phyloP scores from a whole-genome alignment of 2,113 vertebrate species.

The Nothoprocta pentlandii region DNA sequence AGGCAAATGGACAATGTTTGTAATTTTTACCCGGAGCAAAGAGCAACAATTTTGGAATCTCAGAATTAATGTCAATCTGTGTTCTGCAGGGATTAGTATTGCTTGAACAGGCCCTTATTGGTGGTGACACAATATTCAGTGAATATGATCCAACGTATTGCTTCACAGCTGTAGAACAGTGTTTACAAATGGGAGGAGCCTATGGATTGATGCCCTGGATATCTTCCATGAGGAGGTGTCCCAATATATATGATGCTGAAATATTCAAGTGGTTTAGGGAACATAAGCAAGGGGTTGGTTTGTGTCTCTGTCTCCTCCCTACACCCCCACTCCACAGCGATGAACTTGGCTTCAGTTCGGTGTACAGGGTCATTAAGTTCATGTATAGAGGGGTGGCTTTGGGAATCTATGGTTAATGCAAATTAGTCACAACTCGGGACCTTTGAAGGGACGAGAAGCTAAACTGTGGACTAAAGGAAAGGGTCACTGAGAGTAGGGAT shows the following conservation, averaged over 20 bases:
- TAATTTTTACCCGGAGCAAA: not conserved
- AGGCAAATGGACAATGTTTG: accelerated
- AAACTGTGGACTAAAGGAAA: not conserved
- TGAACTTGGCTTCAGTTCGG: not conserved
- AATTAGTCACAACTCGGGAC: not conserved
- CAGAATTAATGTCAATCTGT: not conserved
- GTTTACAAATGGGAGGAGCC: not conserved
- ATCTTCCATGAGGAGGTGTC: accelerated
- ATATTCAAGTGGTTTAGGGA: not conserved
- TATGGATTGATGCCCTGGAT: not conserved
- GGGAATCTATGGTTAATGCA: conserved; percentile 27
- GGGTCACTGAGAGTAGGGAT: not conserved
- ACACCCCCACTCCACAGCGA: accelerated
- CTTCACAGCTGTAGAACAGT: accelerated
- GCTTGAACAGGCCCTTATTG: not conserved
- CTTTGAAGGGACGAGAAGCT: not conserved
- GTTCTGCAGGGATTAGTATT: not conserved
- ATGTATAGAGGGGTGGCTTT: conserved; percentile 17
- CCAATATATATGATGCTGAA: not conserved
- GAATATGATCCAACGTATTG: not conserved
- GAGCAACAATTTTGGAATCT: not conserved
- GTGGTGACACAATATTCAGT: not conserved
- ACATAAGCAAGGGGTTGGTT: not conserved
- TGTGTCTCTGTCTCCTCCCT: not conserved
- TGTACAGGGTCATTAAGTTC: not conserved